Evolutionary conservation across 2,797 vertebrate genomes (phyloP).

Genomic region (Otolemur crassicaudatus): DNA sequence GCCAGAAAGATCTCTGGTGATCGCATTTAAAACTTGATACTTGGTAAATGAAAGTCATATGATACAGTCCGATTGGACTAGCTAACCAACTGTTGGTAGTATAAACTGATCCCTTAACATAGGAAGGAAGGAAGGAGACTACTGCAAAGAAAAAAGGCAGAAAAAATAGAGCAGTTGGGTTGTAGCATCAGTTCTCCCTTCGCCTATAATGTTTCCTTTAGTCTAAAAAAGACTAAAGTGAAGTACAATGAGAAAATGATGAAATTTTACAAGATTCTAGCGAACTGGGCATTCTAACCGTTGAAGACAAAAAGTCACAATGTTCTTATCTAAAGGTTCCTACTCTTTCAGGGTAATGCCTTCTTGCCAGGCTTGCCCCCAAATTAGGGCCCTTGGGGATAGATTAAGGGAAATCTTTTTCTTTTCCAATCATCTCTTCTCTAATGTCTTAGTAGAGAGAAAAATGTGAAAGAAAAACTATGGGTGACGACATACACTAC

Average conservation of each 20-base stretch:
- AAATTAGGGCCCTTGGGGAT: background rate
- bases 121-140: constrained; percentile 19
- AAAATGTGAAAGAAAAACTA: constrained; percentile 42
- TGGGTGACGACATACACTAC: background rate
- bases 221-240: constrained; percentile 34
- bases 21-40: constrained; percentile 8
- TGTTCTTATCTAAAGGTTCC: background rate
- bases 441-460: background rate
- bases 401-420: background rate
- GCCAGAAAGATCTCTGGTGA: background rate
- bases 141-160: background rate
- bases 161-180: background rate
- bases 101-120: constrained; percentile 6
- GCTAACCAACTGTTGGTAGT: constrained; percentile 24
- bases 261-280: background rate
- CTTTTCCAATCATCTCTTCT: background rate
- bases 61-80: background rate
- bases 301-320: background rate
- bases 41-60: constrained; percentile 16
- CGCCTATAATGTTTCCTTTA: background rate
- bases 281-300: background rate
- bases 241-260: background rate
- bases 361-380: background rate
- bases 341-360: background rate
- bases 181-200: constrained; percentile 12